Evolutionary conservation across 2,113 vertebrate genomes (phyloP).

Genomic region (Neogale vison): DNA sequence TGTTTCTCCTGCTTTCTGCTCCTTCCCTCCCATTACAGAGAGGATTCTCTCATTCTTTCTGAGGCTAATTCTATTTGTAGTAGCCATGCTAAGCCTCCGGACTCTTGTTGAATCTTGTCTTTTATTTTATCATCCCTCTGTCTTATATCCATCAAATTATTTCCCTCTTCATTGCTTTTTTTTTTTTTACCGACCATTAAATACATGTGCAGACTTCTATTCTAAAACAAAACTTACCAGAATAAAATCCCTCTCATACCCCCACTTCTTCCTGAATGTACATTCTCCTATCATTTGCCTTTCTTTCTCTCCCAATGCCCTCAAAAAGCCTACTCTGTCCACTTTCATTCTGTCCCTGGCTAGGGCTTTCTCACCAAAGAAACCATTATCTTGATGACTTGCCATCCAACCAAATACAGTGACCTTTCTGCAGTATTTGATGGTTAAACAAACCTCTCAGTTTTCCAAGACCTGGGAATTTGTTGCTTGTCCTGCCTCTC

Average conservation of each 20-base stretch:
- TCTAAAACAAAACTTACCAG: background rate
- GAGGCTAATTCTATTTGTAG: background rate
- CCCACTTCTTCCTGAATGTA: background rate
- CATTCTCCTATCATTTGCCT: background rate
- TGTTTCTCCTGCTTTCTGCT: background rate
- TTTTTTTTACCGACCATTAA: background rate
- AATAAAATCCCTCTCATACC: background rate
- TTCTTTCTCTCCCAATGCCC: background rate
- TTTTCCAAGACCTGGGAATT: background rate
- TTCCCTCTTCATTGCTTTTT: background rate
- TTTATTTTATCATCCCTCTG: background rate
- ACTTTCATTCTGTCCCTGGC: background rate
- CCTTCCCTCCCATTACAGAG: background rate
- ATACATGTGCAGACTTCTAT: background rate
- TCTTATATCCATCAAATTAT: background rate
- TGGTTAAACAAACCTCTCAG: background rate
- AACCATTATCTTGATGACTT: background rate
- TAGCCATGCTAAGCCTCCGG: background rate
- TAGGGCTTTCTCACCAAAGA: background rate
- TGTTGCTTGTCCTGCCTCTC: background rate
- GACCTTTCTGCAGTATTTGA: background rate
- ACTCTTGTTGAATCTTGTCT: background rate
- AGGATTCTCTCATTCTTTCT: background rate
- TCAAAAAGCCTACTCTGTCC: background rate
- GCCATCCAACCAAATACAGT: background rate